These are phyloP conservation scores for Malacosoma neustria DNA, from an alignment of 2,888 invertebrate genomes.

Conservation along the genomic window DNA sequence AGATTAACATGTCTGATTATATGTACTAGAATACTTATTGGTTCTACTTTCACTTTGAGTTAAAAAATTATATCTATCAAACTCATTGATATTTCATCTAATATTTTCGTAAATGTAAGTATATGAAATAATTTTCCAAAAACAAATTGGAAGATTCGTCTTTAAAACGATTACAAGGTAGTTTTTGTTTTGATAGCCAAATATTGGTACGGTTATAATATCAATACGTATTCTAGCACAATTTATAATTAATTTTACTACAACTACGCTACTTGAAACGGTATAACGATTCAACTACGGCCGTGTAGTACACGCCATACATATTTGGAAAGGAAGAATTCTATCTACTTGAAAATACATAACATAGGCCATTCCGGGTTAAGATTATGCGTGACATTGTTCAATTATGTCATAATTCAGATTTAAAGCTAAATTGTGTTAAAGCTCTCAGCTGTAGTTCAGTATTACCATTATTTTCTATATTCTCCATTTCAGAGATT, in stretches of 20 bases:
- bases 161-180: too few relatives aligned
- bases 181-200: too few relatives aligned
- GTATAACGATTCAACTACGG: slow-evolving; percentile 58
- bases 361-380: slow-evolving; percentile 45
- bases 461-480: slow-evolving; percentile 18
- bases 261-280: slow-evolving; percentile 61
- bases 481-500: background rate
- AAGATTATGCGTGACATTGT: slow-evolving; percentile 13
- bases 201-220: too few relatives aligned
- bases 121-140: too few relatives aligned
- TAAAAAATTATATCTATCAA: too few relatives aligned
- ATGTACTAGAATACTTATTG: background rate
- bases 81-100: too few relatives aligned
- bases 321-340: slow-evolving; percentile 32
- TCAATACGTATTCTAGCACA: slow-evolving; percentile 11
- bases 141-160: too few relatives aligned
- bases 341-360: slow-evolving; percentile 34
- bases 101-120: too few relatives aligned
- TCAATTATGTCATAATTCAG: slow-evolving; percentile 1
- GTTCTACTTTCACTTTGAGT: too few relatives aligned
- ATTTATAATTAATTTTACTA: slow-evolving; percentile 42
- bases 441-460: slow-evolving; percentile 46
- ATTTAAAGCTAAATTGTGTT: slow-evolving; percentile 38
- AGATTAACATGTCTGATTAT: slow-evolving; percentile 48
- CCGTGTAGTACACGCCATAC: slow-evolving; percentile 54